A percentile compares a stretch with the other conserved stretches of the same genome.
Evolutionary conservation across 2,797 vertebrate species (phyloP).

Genomic region (Craterocephalus amniculus): DNA sequence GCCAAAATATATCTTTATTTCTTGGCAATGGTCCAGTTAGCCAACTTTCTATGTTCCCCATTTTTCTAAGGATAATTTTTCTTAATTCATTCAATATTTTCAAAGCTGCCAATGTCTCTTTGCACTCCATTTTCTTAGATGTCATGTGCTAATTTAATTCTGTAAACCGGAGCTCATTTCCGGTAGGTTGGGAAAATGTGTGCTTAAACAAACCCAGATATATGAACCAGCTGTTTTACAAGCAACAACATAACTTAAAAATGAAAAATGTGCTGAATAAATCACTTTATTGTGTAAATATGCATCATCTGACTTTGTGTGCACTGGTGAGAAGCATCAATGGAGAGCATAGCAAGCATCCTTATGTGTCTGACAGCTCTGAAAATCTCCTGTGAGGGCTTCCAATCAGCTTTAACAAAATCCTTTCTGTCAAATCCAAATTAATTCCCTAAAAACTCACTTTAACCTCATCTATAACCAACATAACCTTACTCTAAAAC

Average conservation of each 20-base stretch:
- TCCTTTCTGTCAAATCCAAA: conserved; percentile 19
- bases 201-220: background rate
- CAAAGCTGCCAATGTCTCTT: background rate
- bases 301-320: background rate
- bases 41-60: background rate
- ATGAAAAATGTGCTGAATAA: background rate
- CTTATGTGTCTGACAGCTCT: conserved; percentile 1
- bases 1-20: background rate
- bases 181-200: no score
- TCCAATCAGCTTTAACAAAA: conserved; percentile 23
- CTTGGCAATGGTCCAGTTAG: background rate
- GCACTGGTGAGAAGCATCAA: background rate
- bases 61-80: background rate
- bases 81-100: background rate
- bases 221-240: background rate
- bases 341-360: background rate
- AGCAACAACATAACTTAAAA: background rate
- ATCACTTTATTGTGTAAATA: background rate
- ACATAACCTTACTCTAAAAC: no score
- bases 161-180: no score
- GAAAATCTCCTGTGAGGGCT: conserved; percentile 20
- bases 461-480: no score
- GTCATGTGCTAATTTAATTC: no score
- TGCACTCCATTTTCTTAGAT: no score
- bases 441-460: no score